Evolutionary conservation across 2,888 invertebrate genomes (phyloP), one percentile per base, ranked within the genome.

Genomic region (Crematogaster levior): DNA sequence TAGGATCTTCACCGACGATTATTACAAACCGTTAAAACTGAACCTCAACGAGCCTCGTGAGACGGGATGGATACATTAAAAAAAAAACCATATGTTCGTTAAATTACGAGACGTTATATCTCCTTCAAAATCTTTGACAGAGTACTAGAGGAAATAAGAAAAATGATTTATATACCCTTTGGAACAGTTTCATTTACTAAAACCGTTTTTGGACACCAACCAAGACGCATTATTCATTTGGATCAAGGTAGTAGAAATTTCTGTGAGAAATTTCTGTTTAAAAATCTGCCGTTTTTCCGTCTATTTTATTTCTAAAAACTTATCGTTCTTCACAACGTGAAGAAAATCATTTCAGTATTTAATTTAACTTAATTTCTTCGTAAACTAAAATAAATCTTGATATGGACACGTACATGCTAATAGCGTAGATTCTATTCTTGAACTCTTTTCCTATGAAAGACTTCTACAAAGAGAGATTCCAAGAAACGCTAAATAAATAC

Each of bases 151-250:
- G 30, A 61, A 70, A 24, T 27, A 40, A 56, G 61, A 60, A 61
- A 66, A 24, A 77, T 77, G 30, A 77, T 66, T 77, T 66, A 66
- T 63, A 43, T 9, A 24, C 3, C 63, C 58, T 56, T 77, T 46
- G 24, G 66, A 53, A 43, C 18, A 40, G 37, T 56, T 77, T 66
- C 75, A 65, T 75, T 53, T 65, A 40, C 56, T 77, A 77, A 77
- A 43, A 77, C 66, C 56, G 77, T 77, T 77, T 56, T 77, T 77
- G 77, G 77, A 68, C 18, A 21, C 15, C 43, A 46, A 79, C 77
- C 77, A 79, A 68, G 34, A 58, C 18, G 30, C 56, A 56, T 79
- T 56, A 79, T 56, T 79, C 34, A 68, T 12, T 79, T 21, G 66
- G 30, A 68, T 34, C 34, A 43, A 66, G 34, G 37, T 34, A 34